Conservation (phyloP, 2,888 invertebrate genomes). For the Meliscaeva auricollis region DNA sequence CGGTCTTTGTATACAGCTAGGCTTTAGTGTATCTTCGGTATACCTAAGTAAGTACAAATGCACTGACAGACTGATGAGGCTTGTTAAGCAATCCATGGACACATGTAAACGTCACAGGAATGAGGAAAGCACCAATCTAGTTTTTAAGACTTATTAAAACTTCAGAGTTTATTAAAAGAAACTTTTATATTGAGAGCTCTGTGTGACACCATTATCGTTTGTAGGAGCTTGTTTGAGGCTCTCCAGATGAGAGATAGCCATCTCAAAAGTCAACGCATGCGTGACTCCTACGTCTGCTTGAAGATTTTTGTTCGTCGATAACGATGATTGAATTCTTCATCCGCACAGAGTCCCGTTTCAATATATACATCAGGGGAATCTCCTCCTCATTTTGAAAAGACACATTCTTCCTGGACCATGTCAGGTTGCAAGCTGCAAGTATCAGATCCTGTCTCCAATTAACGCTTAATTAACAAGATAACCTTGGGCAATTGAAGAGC, state of each 20-base stretch:
- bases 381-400: not conserved
- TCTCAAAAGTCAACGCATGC: conserved; percentile 30
- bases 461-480: conserved; percentile 70
- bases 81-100: conserved; percentile 31
- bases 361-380: conserved; percentile 7
- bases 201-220: conserved; percentile 36
- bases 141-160: conserved; percentile 60
- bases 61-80: conserved; percentile 11
- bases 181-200: conserved; percentile 2
- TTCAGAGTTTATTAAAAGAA: conserved; percentile 31
- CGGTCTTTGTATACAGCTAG: not conserved
- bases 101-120: conserved; percentile 47
- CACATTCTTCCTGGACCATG: conserved; percentile 9
- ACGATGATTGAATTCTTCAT: conserved; percentile 53
- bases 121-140: conserved; percentile 51
- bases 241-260: conserved; percentile 4
- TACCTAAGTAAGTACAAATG: not conserved
- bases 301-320: conserved; percentile 42
- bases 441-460: conserved; percentile 57
- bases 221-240: conserved; percentile 26
- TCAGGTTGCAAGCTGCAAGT: conserved; percentile 14
- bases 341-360: conserved; percentile 56
- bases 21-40: not conserved
- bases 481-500: conserved; percentile 55
- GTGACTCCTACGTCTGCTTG: conserved; percentile 58